Evolutionary conservation across 2,113 vertebrate species (phyloP).

Genomic region (Copsychus sechellarum): DNA sequence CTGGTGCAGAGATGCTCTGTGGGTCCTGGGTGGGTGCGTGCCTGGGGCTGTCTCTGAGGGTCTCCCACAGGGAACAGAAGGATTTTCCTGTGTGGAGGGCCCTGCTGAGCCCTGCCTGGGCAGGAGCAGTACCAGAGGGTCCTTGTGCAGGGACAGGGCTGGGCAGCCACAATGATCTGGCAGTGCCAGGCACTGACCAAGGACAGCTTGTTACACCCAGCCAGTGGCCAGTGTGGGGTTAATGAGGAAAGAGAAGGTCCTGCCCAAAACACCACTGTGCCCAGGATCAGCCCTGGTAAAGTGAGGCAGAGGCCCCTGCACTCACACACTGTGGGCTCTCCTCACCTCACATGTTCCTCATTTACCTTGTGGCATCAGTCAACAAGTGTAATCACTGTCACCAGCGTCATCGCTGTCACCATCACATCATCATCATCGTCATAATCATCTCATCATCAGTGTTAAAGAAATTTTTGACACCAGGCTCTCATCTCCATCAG

Average conservation of each 20-base stretch:
- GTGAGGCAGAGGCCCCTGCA: background rate
- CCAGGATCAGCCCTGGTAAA: background rate
- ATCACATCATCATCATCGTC: background rate
- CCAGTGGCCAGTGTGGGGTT: background rate
- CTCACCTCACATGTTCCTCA: fast-evolving
- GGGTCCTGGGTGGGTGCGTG: background rate
- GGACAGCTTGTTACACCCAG: background rate
- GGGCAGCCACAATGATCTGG: background rate
- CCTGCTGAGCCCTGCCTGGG: fast-evolving
- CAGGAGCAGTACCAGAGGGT: background rate
- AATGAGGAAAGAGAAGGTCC: background rate
- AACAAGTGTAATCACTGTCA: background rate
- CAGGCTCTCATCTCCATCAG: background rate
- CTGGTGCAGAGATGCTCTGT: background rate
- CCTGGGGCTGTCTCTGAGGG: background rate
- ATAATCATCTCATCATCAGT: too few relatives aligned
- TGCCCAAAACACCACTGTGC: background rate
- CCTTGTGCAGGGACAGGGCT: background rate
- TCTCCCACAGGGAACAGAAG: background rate
- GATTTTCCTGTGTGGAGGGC: background rate
- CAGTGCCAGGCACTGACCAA: background rate
- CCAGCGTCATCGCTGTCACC: background rate
- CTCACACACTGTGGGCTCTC: background rate
- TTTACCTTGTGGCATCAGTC: background rate
- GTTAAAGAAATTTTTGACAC: background rate